Conservation (phyloP, 2,888 invertebrate species). For the Drosophila paranaensis region DNA sequence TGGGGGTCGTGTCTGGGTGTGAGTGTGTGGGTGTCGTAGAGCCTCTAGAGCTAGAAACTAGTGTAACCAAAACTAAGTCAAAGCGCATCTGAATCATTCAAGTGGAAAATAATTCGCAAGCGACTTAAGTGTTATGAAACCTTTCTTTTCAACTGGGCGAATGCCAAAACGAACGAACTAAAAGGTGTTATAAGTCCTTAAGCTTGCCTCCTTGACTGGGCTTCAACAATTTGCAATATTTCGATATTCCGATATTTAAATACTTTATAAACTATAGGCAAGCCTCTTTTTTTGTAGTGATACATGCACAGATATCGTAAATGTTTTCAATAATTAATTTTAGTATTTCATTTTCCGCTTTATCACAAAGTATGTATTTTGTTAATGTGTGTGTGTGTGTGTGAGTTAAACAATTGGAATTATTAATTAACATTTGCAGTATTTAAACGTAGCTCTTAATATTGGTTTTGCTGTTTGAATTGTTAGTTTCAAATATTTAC, state of each 20-base stretch:
- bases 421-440: constrained; percentile 26
- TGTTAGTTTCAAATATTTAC: constrained; percentile 39
- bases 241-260: constrained; percentile 14
- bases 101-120: constrained; percentile 31
- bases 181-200: background rate
- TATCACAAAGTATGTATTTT: constrained; percentile 56
- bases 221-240: background rate
- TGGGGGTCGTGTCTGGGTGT: background rate
- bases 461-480: constrained; percentile 18
- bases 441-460: constrained; percentile 19
- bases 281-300: constrained; percentile 33
- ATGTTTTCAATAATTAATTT: constrained; percentile 7
- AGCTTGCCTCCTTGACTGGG: background rate
- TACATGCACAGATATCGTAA: constrained; percentile 44
- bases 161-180: background rate
- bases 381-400: constrained; percentile 11
- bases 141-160: constrained; percentile 24
- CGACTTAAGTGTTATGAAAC: constrained; percentile 71
- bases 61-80: background rate
- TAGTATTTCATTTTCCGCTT: constrained; percentile 4
- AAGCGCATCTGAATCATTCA: constrained; percentile 19
- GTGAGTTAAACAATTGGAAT: constrained; percentile 38
- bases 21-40: too few relatives aligned
- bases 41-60: background rate
- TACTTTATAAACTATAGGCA: constrained; percentile 35